Base-by-base conservation (phyloP, 1,140 invertebrate genomes). In the Ceratosolen fusciceps region DNA sequence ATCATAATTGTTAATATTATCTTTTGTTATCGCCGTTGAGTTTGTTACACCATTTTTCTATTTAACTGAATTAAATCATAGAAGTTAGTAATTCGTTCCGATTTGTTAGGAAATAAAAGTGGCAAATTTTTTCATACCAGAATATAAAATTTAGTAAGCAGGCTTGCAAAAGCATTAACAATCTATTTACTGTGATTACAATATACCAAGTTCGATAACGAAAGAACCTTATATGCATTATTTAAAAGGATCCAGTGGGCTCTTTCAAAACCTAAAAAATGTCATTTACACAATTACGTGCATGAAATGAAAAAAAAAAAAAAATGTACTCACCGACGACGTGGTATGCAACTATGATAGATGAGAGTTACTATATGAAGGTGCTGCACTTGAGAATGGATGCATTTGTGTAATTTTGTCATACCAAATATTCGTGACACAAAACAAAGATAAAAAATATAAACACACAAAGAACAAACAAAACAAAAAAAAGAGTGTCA, bases 311-410 rank as follows among this genome's bases (percentile, higher is more conserved):
- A 84, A 86, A 85, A 85, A 86, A 83, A 84, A 86, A 85, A 85
- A 86, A 88, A 87, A 85, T 88, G 83, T 89, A 89, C 88, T 89
- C 88, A 89, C 88, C 88, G 79, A 73, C 77, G 52, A 84, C 74
- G 79, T 82, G 74, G 68, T 65, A 84, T 83, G 83, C 83, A 84
- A 86, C 82, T 87, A 87, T 83, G 84, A 86, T 83, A 86, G 83
- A 82, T 82, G 82, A 83, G 80, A 83, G 77, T 86, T 88, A 87
- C 81, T 85, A 83, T 82, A 83, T 79, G 83, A 80, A 80, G 77
- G 71, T 86, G 83, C 78, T 83, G 85, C 85, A 86, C 85, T 79
- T 82, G 70, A 80, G 81, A 83, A 76, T 80, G 39, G 62, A 82
- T 87, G 86, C 84, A 84, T 84, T 76, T 34, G 62, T 77, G 73